phyloP scores from a whole-genome alignment of 64 coral and sea anemone genomes.

The Actinia equina region DNA sequence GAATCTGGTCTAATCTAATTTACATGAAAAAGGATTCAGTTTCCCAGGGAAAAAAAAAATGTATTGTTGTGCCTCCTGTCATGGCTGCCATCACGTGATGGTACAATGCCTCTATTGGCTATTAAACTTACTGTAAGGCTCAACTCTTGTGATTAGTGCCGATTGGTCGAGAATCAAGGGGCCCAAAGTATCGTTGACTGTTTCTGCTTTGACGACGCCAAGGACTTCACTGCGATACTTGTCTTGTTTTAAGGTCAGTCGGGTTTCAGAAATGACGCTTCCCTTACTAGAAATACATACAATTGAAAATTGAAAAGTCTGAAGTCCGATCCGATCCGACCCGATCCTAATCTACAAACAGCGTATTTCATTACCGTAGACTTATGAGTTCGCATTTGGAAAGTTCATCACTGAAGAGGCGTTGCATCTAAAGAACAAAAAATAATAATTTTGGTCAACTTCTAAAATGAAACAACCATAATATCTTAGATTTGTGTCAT shows the following conservation, averaged over 20 bases:
- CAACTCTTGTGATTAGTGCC: background rate
- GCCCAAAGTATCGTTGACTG: background rate
- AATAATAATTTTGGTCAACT: no score
- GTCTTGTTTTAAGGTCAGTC: background rate
- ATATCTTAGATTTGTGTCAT: no score
- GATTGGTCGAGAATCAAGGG: slow-evolving; percentile 1
- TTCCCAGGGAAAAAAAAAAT: no score
- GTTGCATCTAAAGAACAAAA: background rate
- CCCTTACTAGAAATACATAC: background rate
- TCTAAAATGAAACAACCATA: no score
- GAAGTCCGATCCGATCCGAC: no score
- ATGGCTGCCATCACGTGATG: no score
- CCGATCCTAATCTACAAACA: background rate
- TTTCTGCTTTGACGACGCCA: background rate
- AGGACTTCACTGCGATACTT: background rate
- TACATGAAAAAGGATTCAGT: no score
- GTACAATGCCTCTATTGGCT: no score
- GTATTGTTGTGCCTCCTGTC: no score
- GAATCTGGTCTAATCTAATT: no score
- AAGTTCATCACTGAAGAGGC: background rate
- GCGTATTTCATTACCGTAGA: background rate
- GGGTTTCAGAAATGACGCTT: background rate
- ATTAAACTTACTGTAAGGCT: background rate
- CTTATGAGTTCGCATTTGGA: background rate
- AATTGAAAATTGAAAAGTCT: background rate